Base-by-base conservation (phyloP, 2,797 vertebrate genomes). In the Loris lydekkerianus region DNA sequence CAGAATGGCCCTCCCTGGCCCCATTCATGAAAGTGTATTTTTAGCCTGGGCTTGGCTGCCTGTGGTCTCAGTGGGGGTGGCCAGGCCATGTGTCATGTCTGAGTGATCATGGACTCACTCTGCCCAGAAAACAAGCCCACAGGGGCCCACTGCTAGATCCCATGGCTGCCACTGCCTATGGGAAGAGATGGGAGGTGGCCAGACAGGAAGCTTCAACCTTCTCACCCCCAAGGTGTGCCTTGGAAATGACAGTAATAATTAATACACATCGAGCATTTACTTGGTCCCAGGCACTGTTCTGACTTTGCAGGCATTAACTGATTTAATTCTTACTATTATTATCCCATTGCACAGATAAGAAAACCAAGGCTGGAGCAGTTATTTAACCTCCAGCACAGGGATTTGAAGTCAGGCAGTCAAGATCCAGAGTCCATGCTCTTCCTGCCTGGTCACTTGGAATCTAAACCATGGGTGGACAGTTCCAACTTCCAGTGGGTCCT, bases 11-110 rank as follows among this genome's bases (percentile, higher is more conserved):
- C 81, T 97, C 76, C 17, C 91, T 94, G 91, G 89, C 83, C 94
- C 93, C 97, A 96, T 96, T 97, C 96, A 97, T 89, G 77, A 95
- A 87, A 86, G 49, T 5, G 31, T 96, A 96, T 96, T 97, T 97
- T 97, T 97, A 98, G 96, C 89, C 43, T 58, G 5, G 53, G 60
- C 69, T 58, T 20, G 43, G 84, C 94, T 11, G 73, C 96, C 78
- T 92, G 94, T 0, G 29, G 96, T 96, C 93, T 37, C 29, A 1
- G 10, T 18, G 46, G 93, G 85, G 91, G 76, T 56, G 61, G 86
- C 84, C 56, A 69, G 93, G 89, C 93, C 85, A 27, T 97, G 94
- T 95, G 96, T 97, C 97, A 97, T 7, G 58, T 96, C 97, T 97
- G 94, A 96, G 91, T 89, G 96, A 96, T 88, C 85, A 11, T 9